A percentile compares a stretch with the other conserved stretches of the same genome.
These are phyloP conservation scores for Semotilus atromaculatus DNA, from an alignment of 2,797 vertebrate species.

Conservation along the genomic window DNA sequence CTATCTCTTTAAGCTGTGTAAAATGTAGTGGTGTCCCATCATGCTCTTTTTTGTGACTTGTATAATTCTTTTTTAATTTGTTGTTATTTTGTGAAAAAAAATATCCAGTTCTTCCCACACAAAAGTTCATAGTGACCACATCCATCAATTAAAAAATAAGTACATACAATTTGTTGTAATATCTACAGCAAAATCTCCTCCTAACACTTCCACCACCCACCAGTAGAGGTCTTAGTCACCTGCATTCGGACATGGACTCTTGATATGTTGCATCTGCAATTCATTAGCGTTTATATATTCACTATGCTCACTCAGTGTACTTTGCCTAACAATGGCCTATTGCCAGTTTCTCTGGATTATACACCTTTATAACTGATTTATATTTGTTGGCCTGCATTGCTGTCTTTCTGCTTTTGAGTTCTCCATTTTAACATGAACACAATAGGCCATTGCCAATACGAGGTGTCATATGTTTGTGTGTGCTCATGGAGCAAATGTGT, in stretches of 20 bases:
- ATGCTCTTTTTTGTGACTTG: too few relatives aligned
- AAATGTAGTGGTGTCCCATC: too few relatives aligned
- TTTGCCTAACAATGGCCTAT: not conserved
- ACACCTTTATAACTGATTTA: not conserved
- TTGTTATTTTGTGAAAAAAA: not conserved
- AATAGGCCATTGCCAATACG: not conserved
- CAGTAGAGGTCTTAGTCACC: conserved; percentile 16
- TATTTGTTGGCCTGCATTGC: not conserved
- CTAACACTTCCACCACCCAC: not conserved
- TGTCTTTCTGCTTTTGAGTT: not conserved
- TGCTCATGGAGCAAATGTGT: conserved; percentile 4
- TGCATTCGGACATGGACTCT: not conserved
- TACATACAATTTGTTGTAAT: not conserved
- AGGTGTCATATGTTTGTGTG: not conserved
- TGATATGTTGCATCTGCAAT: not conserved
- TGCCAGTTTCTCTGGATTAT: conserved; percentile 2
- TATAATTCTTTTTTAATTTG: too few relatives aligned
- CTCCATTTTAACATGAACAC: not conserved
- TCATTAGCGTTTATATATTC: not conserved
- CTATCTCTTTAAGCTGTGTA: too few relatives aligned
- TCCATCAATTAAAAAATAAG: not conserved
- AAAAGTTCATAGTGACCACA: not conserved
- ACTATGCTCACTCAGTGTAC: not conserved
- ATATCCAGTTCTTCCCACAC: not conserved
- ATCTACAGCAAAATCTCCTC: not conserved